These are phyloP conservation scores for Rhamphomyia laevipes DNA, from an alignment of 2,888 invertebrate species.

Conservation along the genomic window DNA sequence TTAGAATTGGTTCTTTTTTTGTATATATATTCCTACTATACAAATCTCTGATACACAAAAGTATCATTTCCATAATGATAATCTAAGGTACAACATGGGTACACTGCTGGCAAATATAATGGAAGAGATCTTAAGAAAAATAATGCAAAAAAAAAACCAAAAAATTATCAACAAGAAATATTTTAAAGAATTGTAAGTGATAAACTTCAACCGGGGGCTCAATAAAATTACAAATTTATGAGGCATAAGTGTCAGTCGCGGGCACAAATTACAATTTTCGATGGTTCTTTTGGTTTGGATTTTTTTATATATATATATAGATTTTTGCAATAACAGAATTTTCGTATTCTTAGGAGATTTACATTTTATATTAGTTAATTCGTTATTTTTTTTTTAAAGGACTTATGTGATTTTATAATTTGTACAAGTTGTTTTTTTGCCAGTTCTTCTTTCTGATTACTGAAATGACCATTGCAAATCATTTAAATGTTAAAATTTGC, in stretches of 20 bases:
- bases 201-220: constrained; percentile 20
- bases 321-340: background rate
- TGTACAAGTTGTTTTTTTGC: background rate
- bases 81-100: constrained; percentile 12
- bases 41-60: no score
- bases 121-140: background rate
- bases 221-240: constrained; percentile 22
- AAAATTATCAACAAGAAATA: background rate
- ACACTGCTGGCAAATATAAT: background rate
- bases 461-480: background rate
- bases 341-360: background rate
- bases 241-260: constrained; percentile 21
- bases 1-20: no score
- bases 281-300: constrained; percentile 6
- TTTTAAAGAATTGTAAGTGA: constrained; percentile 12
- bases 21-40: no score
- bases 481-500: background rate
- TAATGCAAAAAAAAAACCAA: background rate
- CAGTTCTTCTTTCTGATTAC: background rate
- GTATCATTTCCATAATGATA: no score
- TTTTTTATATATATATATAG: background rate
- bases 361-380: no score
- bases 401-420: background rate
- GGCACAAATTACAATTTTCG: constrained; percentile 20
- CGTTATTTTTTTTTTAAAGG: no score